Evolutionary conservation across 2,113 vertebrate species (phyloP).

Genomic region (Myrmecobius fasciatus): DNA sequence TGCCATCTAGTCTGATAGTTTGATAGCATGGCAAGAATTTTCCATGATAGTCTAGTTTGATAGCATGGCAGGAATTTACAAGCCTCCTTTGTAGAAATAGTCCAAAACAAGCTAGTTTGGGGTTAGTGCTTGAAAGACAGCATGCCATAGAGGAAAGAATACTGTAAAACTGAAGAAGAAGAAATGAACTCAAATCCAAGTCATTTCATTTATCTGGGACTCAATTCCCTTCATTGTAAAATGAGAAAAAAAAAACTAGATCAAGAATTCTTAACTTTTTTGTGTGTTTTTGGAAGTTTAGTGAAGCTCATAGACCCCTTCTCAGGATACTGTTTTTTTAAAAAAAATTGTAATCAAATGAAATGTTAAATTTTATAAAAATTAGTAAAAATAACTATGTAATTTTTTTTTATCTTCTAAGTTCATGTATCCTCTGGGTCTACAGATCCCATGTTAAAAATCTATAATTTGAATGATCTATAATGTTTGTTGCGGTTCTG

Average conservation of each 20-base stretch:
- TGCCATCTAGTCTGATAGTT: not conserved
- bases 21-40: not conserved
- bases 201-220: not conserved
- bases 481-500: not conserved
- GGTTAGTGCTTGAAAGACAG: not conserved
- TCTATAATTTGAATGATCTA: not conserved
- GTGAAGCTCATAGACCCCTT: not conserved
- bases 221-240: not conserved
- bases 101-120: not conserved
- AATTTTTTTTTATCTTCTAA: not conserved
- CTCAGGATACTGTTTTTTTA: not conserved
- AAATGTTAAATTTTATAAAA: not conserved
- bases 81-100: not conserved
- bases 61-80: not conserved
- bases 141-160: not conserved
- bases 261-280: not conserved
- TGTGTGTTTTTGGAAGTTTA: not conserved
- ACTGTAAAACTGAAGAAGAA: not conserved
- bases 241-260: not conserved
- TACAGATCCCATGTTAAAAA: not conserved
- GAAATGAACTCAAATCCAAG: not conserved
- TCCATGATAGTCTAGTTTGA: not conserved
- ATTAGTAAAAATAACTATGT: not conserved
- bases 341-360: not conserved
- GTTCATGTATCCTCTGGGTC: not conserved